A percentile compares a stretch with the other conserved stretches of the same genome.
These are phyloP conservation scores for Caradrina clavipalpis DNA, from an alignment of 2,888 invertebrate genomes.

Conservation along the genomic window DNA sequence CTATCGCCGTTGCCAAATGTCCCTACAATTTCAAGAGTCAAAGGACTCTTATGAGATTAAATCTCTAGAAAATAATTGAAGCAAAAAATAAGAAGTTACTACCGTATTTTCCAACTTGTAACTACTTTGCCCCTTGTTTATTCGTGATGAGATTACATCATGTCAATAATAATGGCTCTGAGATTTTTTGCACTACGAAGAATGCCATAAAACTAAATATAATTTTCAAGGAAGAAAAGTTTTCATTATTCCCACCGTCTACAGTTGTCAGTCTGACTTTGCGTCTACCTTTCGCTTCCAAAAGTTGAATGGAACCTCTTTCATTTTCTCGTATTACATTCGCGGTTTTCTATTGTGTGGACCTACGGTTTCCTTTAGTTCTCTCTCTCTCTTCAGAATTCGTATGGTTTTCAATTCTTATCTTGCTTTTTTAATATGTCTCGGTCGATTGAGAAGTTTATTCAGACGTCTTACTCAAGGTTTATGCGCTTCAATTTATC, in stretches of 20 bases:
- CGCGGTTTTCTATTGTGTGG: conserved; percentile 62
- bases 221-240: conserved; percentile 7
- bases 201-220: not conserved
- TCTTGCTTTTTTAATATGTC: conserved; percentile 56
- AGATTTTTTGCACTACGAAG: not conserved
- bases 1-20: not conserved
- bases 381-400: conserved; percentile 52
- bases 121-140: not conserved
- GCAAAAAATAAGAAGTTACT: not conserved
- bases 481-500: conserved; percentile 20
- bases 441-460: conserved; percentile 48
- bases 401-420: conserved; percentile 53
- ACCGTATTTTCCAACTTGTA: not conserved
- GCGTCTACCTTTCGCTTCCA: conserved; percentile 44
- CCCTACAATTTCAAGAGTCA: not conserved
- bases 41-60: not conserved
- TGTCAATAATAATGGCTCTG: not conserved
- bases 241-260: conserved; percentile 39
- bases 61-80: not conserved
- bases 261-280: conserved; percentile 48
- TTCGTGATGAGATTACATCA: not conserved
- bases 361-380: conserved; percentile 62
- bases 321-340: conserved; percentile 55
- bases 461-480: conserved; percentile 28
- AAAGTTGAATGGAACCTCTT: conserved; percentile 57